phyloP scores from a whole-genome alignment of 2,113 vertebrate genomes.

The Agapornis roseicollis region DNA sequence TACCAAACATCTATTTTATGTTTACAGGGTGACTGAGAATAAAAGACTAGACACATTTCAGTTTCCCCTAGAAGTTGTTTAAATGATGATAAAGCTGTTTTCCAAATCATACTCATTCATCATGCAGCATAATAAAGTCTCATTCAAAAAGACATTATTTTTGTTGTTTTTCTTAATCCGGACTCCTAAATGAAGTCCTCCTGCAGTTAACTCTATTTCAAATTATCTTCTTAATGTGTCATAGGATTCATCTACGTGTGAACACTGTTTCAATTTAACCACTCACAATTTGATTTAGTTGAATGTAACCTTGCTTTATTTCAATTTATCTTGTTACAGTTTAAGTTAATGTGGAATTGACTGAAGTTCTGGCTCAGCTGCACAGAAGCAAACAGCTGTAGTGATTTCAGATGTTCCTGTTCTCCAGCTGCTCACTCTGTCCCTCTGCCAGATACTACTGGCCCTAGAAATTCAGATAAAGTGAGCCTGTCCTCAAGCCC shows the following conservation, averaged over 20 bases:
- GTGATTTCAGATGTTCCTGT: slow-evolving; percentile 13
- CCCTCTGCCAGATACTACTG: neutral
- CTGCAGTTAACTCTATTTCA: slow-evolving; percentile 1
- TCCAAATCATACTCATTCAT: neutral
- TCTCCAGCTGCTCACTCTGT: slow-evolving; percentile 31
- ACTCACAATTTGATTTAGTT: slow-evolving; percentile 17
- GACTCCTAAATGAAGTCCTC: slow-evolving; percentile 24
- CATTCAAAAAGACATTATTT: neutral
- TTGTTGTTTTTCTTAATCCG: neutral
- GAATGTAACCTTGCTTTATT: slow-evolving; percentile 24
- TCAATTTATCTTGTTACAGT: slow-evolving; percentile 30
- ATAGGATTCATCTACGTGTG: neutral
- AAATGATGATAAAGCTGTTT: neutral
- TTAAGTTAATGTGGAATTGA: slow-evolving; percentile 29
- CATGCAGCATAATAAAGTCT: neutral
- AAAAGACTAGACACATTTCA: neutral
- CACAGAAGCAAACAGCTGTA: slow-evolving; percentile 22
- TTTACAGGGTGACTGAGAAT: neutral
- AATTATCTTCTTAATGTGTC: slow-evolving; percentile 26
- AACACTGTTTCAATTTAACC: slow-evolving; percentile 19
- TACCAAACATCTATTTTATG: neutral
- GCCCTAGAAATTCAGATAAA: neutral
- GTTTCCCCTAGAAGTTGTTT: neutral
- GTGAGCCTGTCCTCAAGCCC: neutral
- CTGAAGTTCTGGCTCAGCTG: slow-evolving; percentile 44